phyloP scores from a whole-genome alignment of 1,140 invertebrate genomes.

The Drosophila serrata region DNA sequence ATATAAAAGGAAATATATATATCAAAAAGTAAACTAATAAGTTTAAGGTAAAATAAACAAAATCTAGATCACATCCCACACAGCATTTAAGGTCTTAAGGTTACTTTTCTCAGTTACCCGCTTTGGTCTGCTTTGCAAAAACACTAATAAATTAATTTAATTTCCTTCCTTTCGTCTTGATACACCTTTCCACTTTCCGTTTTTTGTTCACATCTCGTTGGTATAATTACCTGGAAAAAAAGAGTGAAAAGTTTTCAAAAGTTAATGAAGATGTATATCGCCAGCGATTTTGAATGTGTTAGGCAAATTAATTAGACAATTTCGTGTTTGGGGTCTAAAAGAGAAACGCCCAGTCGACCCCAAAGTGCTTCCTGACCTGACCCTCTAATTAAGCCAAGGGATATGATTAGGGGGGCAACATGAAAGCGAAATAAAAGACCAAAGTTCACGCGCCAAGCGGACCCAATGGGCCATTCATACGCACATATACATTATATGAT shows the following conservation, averaged over 20 bases:
- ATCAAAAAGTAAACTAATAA: background rate
- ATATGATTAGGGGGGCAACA: constrained; percentile 37
- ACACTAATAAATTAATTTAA: constrained; percentile 35
- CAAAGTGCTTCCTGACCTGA: constrained; percentile 43
- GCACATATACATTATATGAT: background rate
- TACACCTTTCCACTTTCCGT: background rate
- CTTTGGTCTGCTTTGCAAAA: background rate
- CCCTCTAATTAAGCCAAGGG: constrained; percentile 47
- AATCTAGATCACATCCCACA: background rate
- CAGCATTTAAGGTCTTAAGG: background rate
- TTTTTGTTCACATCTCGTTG: constrained; percentile 14
- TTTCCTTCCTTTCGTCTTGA: background rate
- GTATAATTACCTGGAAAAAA: constrained; percentile 69
- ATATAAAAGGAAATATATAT: constrained; percentile 15
- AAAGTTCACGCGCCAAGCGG: constrained; percentile 43
- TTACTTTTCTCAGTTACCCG: constrained; percentile 11
- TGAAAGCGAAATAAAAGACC: constrained; percentile 41
- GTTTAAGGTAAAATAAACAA: background rate
- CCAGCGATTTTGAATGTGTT: constrained; percentile 57
- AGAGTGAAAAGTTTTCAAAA: constrained; percentile 55
- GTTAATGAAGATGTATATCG: constrained; percentile 71
- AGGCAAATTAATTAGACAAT: constrained; percentile 67
- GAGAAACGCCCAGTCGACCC: constrained; percentile 21
- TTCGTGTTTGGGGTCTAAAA: constrained; percentile 31
- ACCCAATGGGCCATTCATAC: constrained; percentile 4